Base-by-base conservation (phyloP, 1,140 invertebrate species). In the Galleria mellonella region DNA sequence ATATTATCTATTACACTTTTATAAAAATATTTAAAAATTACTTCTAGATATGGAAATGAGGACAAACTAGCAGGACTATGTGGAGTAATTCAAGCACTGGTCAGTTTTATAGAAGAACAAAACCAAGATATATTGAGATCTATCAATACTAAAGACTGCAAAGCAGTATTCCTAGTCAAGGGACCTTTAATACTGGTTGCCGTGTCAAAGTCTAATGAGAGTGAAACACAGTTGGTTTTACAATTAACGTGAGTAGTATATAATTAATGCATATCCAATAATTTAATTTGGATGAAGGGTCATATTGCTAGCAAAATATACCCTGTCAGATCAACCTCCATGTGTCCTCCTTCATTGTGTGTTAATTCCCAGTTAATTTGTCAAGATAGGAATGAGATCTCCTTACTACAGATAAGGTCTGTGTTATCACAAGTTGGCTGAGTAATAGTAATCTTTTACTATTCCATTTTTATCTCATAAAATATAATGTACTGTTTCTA, bases 81-180 rank as follows among this genome's bases (percentile, higher is more conserved):
- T 89, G 97, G 97, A 9, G 94, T 98, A 0, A 96, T 99, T 88
- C 96, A 98, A 86, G 97, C 96, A 3, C 74, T 98, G 44, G 95
- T 98, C 0, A 98, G 96, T 40, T 95, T 98, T 67, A 92, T 98
- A 0, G 92, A 96, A 79, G 91, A 93, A 62, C 90, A 90, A 44
- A 89, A 91, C 47, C 90, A 93, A 54, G 96, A 97, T 84, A 90
- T 90, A 49, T 92, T 99, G 29, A 90, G 93, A 48, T 95, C 93
- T 1, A 94, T 98, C 35, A 90, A 92, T 54, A 94, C 95, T 0
- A 94, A 92, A n/a, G 90, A 94, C 52, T 94, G 94, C 17, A 93
- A 92, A 66, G 94, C 97, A 72, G 96, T 97, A 1, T 98, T 98
- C 81, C 86, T 98, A 30, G 88, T 93, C 1, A 94, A 95, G 66